Evolutionary conservation across 2,113 vertebrate species (phyloP).

Genomic region (Peromyscus californicus): DNA sequence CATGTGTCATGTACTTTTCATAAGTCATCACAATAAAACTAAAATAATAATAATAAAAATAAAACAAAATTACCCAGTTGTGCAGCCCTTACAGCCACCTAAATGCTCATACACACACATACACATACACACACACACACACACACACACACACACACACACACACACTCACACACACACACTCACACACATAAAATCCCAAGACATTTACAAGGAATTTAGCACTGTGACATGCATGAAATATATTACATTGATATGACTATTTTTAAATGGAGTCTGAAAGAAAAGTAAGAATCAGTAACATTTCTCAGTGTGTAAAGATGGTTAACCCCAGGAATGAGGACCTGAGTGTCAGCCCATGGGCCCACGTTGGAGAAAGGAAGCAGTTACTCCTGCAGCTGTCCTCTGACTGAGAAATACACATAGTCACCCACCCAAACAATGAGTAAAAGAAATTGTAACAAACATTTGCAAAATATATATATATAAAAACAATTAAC

Average conservation of each 20-base stretch:
- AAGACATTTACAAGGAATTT: background rate
- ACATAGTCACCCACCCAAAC: background rate
- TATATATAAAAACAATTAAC: background rate
- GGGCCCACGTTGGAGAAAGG: background rate
- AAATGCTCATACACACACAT: no score
- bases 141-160: accelerated
- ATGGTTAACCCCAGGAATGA: background rate
- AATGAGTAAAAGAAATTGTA: background rate
- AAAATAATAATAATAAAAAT: background rate
- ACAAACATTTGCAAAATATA: background rate
- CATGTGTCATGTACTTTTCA: background rate
- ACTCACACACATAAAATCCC: background rate
- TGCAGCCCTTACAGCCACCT: accelerated
- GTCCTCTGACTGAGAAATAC: background rate
- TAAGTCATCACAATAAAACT: background rate
- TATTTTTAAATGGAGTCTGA: background rate
- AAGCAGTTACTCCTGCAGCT: background rate
- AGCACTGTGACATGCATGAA: background rate
- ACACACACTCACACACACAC: no score
- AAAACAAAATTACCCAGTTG: background rate
- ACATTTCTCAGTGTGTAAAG: background rate
- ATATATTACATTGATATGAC: background rate
- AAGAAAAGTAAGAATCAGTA: background rate
- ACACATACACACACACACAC: no score
- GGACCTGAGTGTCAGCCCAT: background rate